Evolutionary conservation across 2,113 vertebrate species (phyloP), one percentile per base, ranked within the genome.

Genomic region (Tricholaema leucomelas): DNA sequence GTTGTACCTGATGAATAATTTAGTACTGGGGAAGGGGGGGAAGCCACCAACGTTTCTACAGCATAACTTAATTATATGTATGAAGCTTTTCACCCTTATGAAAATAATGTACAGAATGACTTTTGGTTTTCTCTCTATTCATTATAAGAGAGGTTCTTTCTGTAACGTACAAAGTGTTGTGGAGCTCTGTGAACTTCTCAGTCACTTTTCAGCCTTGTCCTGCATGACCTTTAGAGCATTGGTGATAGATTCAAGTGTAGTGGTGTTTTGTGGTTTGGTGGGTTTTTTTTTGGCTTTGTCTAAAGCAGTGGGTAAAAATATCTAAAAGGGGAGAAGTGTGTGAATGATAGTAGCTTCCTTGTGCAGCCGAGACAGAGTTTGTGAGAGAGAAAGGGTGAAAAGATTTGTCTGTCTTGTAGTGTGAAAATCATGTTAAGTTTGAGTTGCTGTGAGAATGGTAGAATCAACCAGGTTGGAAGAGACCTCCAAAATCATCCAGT

Each of bases 1-100:
- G 81, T 78, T 81, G 14, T 70, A 80, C 66, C 35, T n/a, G 46
- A 71, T 93, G 72, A 96, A 94, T 83, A 94, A 92, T 90, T 95
- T 81, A 95, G 56, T 46, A 40, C 23, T 69, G 28, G 85, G n/a
- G n/a, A n/a, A n/a, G n/a, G n/a, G n/a, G 88, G 86, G 82, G 38
- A 82, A 54, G 14, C 27, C 52, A 54, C 52, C 52, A 18, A 9
- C n/a, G 82, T 72, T 70, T 91, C 56, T 90, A 38, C 6, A 9
- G 61, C 77, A n/a, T 60, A 21, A 50, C 66, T 93, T 77, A 50
- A 35, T 95, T 86, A 76, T 86, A 72, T 42, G 59, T 81, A 30
- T 93, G 83, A 94, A 91, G 44, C 12, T 60, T 89, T 56, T 76
- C 89, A 85, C 69, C 30, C 72, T 76, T 31, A 18, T 15, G 63